Evolutionary conservation across 2,797 vertebrate genomes (phyloP).

Genomic region (Spondyliosoma cantharus): DNA sequence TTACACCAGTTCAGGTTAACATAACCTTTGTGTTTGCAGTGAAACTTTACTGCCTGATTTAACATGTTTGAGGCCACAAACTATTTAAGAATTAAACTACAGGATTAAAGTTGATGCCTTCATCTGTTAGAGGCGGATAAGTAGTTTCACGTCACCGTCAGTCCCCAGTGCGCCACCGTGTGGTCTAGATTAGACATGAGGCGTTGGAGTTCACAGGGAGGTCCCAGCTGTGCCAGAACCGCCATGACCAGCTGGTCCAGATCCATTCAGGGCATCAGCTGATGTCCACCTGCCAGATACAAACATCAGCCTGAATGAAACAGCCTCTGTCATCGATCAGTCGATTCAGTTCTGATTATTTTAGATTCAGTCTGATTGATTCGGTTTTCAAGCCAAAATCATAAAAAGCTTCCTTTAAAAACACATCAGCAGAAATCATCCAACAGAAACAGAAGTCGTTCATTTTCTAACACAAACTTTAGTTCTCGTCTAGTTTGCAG

Average conservation of each 20-base stretch:
- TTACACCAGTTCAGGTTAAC: background rate
- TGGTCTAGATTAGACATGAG: conserved; percentile 60
- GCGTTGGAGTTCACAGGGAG: conserved; percentile 62
- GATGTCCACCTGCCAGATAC: conserved; percentile 42
- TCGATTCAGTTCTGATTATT: background rate
- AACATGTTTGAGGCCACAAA: background rate
- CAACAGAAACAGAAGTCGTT: background rate
- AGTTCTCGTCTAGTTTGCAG: conserved; percentile 28
- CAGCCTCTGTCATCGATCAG: background rate
- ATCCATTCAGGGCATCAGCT: conserved; percentile 19
- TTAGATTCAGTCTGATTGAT: background rate
- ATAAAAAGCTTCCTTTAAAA: background rate
- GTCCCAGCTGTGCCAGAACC: conserved; percentile 55
- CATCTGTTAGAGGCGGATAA: background rate
- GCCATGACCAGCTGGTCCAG: conserved; percentile 46
- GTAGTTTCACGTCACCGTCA: conserved; percentile 32
- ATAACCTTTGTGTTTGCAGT: background rate
- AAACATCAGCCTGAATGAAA: background rate
- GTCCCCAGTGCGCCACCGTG: conserved; percentile 67
- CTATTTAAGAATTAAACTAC: background rate
- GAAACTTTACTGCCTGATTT: background rate
- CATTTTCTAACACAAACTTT: background rate
- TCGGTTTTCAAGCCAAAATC: background rate
- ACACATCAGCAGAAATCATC: background rate
- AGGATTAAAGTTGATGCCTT: background rate